Evolutionary conservation across 2,888 invertebrate genomes (phyloP).

Genomic region (Carcina quercana): DNA sequence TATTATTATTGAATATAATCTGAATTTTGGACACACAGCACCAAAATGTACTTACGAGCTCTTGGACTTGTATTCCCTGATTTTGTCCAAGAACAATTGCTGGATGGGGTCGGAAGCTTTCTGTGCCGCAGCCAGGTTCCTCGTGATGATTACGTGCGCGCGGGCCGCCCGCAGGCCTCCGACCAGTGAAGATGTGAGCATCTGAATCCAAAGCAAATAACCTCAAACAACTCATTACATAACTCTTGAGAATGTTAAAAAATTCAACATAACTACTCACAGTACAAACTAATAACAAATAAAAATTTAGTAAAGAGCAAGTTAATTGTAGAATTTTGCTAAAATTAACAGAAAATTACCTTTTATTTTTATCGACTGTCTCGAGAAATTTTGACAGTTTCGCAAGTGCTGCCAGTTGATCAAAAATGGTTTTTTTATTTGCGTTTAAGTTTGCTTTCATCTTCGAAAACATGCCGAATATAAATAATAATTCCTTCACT

Average conservation of each 20-base stretch:
- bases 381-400: conserved; percentile 28
- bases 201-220: conserved; percentile 61
- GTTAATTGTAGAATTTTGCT: neutral
- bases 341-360: conserved; percentile 22
- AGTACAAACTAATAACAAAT: conserved; percentile 2
- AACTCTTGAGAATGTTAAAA: conserved; percentile 24
- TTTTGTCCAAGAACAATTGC: conserved; percentile 93
- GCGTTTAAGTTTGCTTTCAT: too few species aligned
- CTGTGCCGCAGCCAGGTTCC: conserved; percentile 83
- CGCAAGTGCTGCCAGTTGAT: too few species aligned
- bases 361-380: conserved; percentile 26
- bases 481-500: too few species aligned
- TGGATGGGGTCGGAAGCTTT: conserved; percentile 93
- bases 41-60: conserved; percentile 89
- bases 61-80: conserved; percentile 91
- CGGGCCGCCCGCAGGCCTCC: conserved; percentile 64
- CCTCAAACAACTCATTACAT: conserved; percentile 50
- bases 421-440: too few species aligned
- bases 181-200: conserved; percentile 71
- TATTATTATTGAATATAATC: too few species aligned
- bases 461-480: too few species aligned
- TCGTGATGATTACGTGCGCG: conserved; percentile 68
- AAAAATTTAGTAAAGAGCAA: neutral
- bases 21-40: too few species aligned
- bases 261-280: conserved; percentile 4